Percentiles rank a stretch among this genome's conserved stretches.
Evolutionary conservation across 1,140 invertebrate species (phyloP).

Genomic region (Leptinotarsa lineolata): DNA sequence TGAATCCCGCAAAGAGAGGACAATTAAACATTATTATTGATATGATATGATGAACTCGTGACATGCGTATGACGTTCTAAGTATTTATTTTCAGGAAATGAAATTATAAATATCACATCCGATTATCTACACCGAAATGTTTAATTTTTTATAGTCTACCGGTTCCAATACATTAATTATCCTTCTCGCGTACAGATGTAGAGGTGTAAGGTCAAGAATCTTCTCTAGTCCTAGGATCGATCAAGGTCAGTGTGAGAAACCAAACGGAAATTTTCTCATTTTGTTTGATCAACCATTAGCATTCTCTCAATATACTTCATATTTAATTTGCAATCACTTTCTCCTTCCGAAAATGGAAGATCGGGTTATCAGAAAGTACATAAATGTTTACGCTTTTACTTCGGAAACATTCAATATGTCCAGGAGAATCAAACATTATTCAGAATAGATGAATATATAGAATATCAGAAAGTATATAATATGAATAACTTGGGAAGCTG

Average conservation of each 20-base stretch:
- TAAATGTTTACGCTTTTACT: not conserved
- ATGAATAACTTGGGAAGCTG: no score
- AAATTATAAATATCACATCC: no score
- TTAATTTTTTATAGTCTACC: no score
- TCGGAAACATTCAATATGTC: not conserved
- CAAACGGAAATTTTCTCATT: not conserved
- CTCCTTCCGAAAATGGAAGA: not conserved
- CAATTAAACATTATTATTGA: not conserved
- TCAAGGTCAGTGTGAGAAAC: not conserved
- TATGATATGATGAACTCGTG: not conserved
- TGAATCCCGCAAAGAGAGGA: not conserved
- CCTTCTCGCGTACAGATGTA: no score
- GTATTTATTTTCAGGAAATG: no score
- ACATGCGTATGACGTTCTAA: no score
- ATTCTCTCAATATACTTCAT: slow-evolving; percentile 1
- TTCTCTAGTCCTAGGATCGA: not conserved
- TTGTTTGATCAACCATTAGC: no score
- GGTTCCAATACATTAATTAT: no score
- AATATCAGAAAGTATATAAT: no score
- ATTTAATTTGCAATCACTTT: slow-evolving; percentile 3
- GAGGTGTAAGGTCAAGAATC: not conserved
- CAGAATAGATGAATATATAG: no score
- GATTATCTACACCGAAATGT: no score
- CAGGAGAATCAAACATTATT: no score
- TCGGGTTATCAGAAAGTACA: not conserved